Evolutionary conservation across 2,888 invertebrate genomes (phyloP).

Genomic region (Gastrophysa polygoni): DNA sequence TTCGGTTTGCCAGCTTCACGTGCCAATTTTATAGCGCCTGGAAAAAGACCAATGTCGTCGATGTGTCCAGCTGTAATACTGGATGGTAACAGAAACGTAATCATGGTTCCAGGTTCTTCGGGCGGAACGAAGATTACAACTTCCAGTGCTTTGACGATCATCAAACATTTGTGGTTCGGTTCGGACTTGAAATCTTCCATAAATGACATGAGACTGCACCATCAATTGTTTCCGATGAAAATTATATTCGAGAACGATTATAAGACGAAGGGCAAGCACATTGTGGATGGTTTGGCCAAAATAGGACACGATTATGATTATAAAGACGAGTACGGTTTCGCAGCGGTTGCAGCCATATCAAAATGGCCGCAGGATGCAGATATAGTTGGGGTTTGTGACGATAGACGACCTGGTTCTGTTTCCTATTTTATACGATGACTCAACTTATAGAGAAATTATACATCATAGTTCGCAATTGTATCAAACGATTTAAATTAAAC

Average conservation of each 20-base stretch:
- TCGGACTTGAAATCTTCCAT: conserved; percentile 62
- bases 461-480: too few relatives aligned
- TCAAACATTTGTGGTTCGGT: conserved; percentile 64
- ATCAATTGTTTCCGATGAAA: conserved; percentile 67
- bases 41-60: conserved; percentile 86
- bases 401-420: conserved; percentile 61
- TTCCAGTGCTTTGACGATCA: conserved; percentile 68
- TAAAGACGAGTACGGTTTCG: conserved; percentile 63
- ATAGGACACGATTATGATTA: conserved; percentile 60
- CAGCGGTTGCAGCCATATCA: conserved; percentile 66
- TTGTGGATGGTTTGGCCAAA: conserved; percentile 58
- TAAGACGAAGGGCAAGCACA: conserved; percentile 17
- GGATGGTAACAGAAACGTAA: conserved; percentile 63
- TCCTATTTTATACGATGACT: conserved; percentile 49
- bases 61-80: conserved; percentile 87
- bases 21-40: conserved; percentile 82
- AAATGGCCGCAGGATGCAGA: conserved; percentile 54
- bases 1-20: conserved; percentile 78
- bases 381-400: conserved; percentile 56
- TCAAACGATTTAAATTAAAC: too few relatives aligned
- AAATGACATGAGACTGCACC: conserved; percentile 64
- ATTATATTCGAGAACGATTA: conserved; percentile 58
- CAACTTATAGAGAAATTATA: too few relatives aligned
- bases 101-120: conserved; percentile 75
- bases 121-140: conserved; percentile 92